These are phyloP conservation scores for Acleris laterana DNA, from an alignment of 2,888 invertebrate genomes.

Conservation along the genomic window DNA sequence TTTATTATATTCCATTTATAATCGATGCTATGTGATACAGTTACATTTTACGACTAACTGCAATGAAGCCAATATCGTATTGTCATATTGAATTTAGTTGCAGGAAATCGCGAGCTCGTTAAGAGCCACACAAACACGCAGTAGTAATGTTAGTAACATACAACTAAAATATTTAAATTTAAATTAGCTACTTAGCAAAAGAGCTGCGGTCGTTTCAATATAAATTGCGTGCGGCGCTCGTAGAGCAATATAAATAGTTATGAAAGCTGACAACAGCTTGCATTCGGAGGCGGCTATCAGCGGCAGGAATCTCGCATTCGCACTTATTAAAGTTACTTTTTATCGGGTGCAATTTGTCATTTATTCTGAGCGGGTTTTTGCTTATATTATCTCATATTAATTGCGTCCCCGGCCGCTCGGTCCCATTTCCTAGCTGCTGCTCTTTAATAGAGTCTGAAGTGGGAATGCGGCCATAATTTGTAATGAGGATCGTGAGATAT, in stretches of 20 bases:
- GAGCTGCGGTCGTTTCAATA: conserved; percentile 34
- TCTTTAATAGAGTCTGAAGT: conserved; percentile 65
- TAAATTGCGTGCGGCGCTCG: conserved; percentile 31
- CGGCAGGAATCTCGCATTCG: conserved; percentile 43
- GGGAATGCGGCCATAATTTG: conserved; percentile 83
- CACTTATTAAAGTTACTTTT: conserved; percentile 57
- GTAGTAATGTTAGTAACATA: conserved; percentile 25
- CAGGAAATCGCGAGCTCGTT: not conserved
- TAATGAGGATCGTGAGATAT: conserved; percentile 81
- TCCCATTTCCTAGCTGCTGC: conserved; percentile 60
- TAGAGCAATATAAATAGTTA: conserved; percentile 38
- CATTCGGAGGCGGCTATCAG: conserved; percentile 39
- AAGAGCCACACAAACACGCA: conserved; percentile 8
- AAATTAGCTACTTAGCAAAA: conserved; percentile 35
- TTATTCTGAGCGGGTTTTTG: conserved; percentile 66
- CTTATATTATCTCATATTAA: conserved; percentile 71
- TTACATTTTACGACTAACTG: conserved; percentile 41
- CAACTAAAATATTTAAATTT: conserved; percentile 34
- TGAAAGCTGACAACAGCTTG: conserved; percentile 34
- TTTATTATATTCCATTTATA: conserved; percentile 42
- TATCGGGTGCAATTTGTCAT: conserved; percentile 68
- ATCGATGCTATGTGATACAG: conserved; percentile 45
- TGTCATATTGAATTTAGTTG: not conserved
- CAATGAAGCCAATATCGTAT: conserved; percentile 2
- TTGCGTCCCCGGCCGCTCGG: conserved; percentile 52